These are phyloP conservation scores for Nymphalis urticae DNA, from an alignment of 2,888 invertebrate genomes.

Conservation along the genomic window DNA sequence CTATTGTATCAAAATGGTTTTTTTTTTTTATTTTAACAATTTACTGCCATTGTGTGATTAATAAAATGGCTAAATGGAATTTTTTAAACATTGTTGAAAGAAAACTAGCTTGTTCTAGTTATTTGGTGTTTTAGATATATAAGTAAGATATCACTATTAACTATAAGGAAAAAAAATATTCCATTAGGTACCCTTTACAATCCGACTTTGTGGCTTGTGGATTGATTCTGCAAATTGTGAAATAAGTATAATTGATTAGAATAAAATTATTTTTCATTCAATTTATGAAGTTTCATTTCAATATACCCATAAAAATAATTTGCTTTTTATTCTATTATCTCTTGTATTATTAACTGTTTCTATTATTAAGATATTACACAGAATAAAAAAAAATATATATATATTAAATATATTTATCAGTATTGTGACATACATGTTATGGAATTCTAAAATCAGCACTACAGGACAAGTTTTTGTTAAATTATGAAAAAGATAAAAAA, in stretches of 20 bases:
- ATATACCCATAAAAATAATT: not conserved
- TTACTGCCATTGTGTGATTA: slow-evolving; percentile 21
- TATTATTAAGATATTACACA: not conserved
- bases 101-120: slow-evolving; percentile 42
- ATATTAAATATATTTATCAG: slow-evolving; percentile 32
- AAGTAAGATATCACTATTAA: slow-evolving; percentile 65
- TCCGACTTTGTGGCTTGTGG: slow-evolving; percentile 68
- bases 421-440: slow-evolving; percentile 24
- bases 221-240: slow-evolving; percentile 71
- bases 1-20: slow-evolving; percentile 5
- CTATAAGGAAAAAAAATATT: slow-evolving; percentile 66
- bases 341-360: not conserved
- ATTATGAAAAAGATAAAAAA: slow-evolving; percentile 14
- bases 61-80: slow-evolving; percentile 20
- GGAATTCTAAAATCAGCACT: slow-evolving; percentile 23
- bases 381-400: slow-evolving; percentile 19
- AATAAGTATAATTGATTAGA: slow-evolving; percentile 75
- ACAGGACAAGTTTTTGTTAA: slow-evolving; percentile 21
- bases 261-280: slow-evolving; percentile 80
- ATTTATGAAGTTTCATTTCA: slow-evolving; percentile 61
- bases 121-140: slow-evolving; percentile 60
- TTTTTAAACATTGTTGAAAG: slow-evolving; percentile 19
- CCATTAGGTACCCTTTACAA: slow-evolving; percentile 69
- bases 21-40: slow-evolving; percentile 19
- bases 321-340: not conserved